These are phyloP conservation scores for Ctenodactylus gundi DNA, from an alignment of 2,113 vertebrate genomes.

Conservation along the genomic window DNA sequence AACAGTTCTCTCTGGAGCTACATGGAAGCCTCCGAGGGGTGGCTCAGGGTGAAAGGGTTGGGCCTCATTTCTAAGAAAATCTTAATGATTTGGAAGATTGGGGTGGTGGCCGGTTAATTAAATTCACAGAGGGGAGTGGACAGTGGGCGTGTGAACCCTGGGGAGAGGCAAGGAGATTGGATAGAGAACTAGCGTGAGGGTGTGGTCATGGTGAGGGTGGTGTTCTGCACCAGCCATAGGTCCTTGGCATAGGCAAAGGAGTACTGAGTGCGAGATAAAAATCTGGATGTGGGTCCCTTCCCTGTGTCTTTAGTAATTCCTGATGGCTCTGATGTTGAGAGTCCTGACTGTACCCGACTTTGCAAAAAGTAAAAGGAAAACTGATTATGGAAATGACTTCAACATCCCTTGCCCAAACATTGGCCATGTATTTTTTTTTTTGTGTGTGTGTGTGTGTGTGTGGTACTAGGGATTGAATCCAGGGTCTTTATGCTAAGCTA, in stretches of 20 bases:
- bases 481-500: background rate
- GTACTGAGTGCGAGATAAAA: too few relatives aligned
- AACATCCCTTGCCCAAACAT: background rate
- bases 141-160: constrained; percentile 63
- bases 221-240: too few relatives aligned
- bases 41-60: constrained; percentile 48
- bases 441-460: background rate
- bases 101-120: constrained; percentile 78
- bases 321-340: background rate
- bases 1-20: constrained; percentile 19
- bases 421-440: background rate
- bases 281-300: too few relatives aligned
- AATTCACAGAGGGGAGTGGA: constrained; percentile 78
- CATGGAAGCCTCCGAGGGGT: background rate
- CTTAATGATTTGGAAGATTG: constrained; percentile 78
- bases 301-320: background rate
- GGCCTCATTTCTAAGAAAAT: constrained; percentile 74
- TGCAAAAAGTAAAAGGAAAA: background rate
- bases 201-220: too few relatives aligned
- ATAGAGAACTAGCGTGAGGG: constrained; percentile 68
- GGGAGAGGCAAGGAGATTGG: constrained; percentile 54
- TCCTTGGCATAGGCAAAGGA: background rate
- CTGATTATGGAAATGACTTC: too few relatives aligned
- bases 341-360: background rate
- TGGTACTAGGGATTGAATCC: background rate